These are phyloP conservation scores for Paramormyrops kingsleyae DNA, from an alignment of 2,113 vertebrate genomes.

Conservation along the genomic window DNA sequence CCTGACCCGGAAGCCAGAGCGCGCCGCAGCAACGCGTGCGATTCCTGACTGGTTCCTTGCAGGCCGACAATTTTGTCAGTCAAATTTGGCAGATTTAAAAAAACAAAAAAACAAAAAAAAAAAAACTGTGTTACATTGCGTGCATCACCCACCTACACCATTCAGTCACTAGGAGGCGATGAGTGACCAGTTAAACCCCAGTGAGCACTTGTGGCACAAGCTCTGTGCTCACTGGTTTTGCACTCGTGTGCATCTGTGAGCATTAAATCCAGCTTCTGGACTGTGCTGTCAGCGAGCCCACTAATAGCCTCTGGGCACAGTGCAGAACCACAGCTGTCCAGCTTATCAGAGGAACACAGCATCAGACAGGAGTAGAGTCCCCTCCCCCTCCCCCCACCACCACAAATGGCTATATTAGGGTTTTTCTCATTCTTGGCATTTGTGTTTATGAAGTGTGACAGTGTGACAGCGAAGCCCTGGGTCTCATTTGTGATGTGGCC, in stretches of 20 bases:
- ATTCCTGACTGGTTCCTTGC: background rate
- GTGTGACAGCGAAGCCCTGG: constrained; percentile 11
- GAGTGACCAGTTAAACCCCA: background rate
- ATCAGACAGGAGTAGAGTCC: background rate
- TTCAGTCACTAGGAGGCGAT: background rate
- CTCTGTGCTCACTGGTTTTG: background rate
- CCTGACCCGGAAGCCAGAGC: constrained; percentile 42
- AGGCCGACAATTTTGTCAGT: background rate
- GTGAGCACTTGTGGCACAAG: background rate
- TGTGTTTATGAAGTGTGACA: constrained; percentile 26
- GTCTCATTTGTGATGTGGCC: background rate
- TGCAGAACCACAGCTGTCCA: background rate
- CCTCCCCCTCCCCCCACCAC: background rate
- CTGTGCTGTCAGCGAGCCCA: background rate
- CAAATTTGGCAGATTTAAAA: background rate
- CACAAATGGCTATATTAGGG: background rate
- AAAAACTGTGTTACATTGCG: background rate
- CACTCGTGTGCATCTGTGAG: background rate
- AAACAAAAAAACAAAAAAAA: background rate
- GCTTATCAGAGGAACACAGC: background rate
- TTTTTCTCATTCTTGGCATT: constrained; percentile 26
- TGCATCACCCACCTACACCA: background rate
- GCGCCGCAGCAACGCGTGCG: constrained; percentile 44
- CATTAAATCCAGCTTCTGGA: background rate
- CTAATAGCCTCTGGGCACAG: background rate